phyloP scores from a whole-genome alignment of 2,113 vertebrate genomes.

The Caretta caretta region DNA sequence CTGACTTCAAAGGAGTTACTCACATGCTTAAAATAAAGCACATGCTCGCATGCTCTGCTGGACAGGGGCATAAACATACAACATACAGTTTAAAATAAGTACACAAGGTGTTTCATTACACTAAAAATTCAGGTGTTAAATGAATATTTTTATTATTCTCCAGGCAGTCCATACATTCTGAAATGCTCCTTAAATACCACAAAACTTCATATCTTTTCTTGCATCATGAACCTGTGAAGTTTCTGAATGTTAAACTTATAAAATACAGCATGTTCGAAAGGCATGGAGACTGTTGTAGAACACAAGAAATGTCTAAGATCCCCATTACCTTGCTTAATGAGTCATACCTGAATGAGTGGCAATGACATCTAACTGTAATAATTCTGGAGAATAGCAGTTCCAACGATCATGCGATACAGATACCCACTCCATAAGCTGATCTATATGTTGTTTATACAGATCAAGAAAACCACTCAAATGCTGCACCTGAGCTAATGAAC shows the following conservation, averaged over 20 bases:
- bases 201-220: background rate
- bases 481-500: conserved; percentile 81
- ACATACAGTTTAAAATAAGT: background rate
- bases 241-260: background rate
- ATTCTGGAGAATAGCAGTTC: conserved; percentile 84
- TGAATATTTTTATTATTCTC: background rate
- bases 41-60: background rate
- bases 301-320: background rate
- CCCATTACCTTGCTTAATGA: rapidly evolving
- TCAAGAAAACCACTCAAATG: conserved; percentile 62
- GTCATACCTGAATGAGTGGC: conserved; percentile 87
- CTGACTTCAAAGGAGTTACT: background rate
- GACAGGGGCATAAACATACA: background rate
- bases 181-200: background rate
- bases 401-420: conserved; percentile 80
- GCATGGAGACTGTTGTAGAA: background rate
- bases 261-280: background rate
- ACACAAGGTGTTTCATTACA: background rate
- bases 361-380: conserved; percentile 86
- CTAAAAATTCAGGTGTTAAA: background rate
- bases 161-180: background rate
- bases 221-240: background rate
- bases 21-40: background rate
- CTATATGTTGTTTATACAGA: conserved; percentile 86
- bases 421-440: conserved; percentile 86